phyloP scores from a whole-genome alignment of 2,113 vertebrate genomes.

The Amazona guildingii region DNA sequence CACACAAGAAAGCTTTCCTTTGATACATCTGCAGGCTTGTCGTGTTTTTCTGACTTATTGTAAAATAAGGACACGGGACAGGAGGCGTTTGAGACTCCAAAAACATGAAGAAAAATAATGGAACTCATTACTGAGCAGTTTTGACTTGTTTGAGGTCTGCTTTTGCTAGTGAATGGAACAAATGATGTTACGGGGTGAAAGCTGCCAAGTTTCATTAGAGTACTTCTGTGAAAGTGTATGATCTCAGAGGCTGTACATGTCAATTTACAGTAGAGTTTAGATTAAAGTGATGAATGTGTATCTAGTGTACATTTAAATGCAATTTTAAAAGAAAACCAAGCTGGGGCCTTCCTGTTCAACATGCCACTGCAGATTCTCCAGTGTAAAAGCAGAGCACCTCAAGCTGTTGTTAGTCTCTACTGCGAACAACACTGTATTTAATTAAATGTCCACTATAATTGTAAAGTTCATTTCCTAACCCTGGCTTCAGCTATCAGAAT shows the following conservation, averaged over 20 bases:
- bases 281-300: slow-evolving; percentile 67
- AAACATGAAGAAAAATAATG: slow-evolving; percentile 61
- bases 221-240: slow-evolving; percentile 76
- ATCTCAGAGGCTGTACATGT: slow-evolving; percentile 82
- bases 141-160: slow-evolving; percentile 65
- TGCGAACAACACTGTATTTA: not conserved
- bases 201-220: slow-evolving; percentile 83
- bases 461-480: not conserved
- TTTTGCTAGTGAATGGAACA: slow-evolving; percentile 80
- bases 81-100: slow-evolving; percentile 33
- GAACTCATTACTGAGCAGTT: slow-evolving; percentile 64
- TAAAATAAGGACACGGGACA: slow-evolving; percentile 20
- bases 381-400: not conserved
- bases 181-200: slow-evolving; percentile 75
- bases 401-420: not conserved
- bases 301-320: slow-evolving; percentile 56
- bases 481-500: slow-evolving; percentile 10
- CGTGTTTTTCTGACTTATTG: not conserved
- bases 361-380: slow-evolving; percentile 22
- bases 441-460: slow-evolving; percentile 26
- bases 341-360: slow-evolving; percentile 15
- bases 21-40: slow-evolving; percentile 7
- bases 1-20: not conserved
- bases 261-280: slow-evolving; percentile 65
- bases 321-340: slow-evolving; percentile 59